Evolutionary conservation across 2,797 vertebrate species (phyloP), one percentile per base, ranked within the genome.

Genomic region (Siniperca scherzeri): DNA sequence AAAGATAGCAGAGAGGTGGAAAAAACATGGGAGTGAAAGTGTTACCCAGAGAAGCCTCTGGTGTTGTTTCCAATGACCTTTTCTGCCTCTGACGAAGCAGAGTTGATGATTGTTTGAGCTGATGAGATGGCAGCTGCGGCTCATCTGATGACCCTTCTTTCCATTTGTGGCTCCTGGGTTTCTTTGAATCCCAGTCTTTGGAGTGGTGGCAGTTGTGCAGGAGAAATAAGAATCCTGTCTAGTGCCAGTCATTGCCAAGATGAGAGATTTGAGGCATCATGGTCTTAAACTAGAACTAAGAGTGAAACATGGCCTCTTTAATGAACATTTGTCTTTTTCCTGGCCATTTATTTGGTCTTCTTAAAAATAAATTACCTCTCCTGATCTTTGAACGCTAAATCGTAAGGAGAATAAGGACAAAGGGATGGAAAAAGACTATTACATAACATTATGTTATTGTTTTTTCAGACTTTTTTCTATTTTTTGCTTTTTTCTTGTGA

Each of bases 71-170:
- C 21, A 33, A 4, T 84, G 57, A 86, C 84, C 74, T 70, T 77
- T 81, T 65, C 66, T 64, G 52, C 42, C 74, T 78, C 48, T 52
- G 65, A 76, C 3, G 16, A 68, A 70, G 62, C 40, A 53, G 4
- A 81, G 70, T 42, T 71, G 80, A 83, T 67, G 71, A 80, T 78
- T 81, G 70, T 76, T 79, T 84, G 86, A 87, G 70, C 74, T 70
- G 78, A 84, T 72, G 79, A 84, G 67, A 79, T 62, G 44, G 69
- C 70, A 80, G 66, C 81, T 73, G 56, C 1, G 19, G 3, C 67
- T 82, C 77, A 57, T 68, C 56, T 57, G 46, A 66, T 71, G 73
- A 73, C 78, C 46, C 25, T 62, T 74, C 36, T 53, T 75, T 33
- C 27, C 70, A 75, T 57, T 53, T 40, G 14, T 56, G 67, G 22